phyloP scores from a whole-genome alignment of 2,888 invertebrate genomes.

The Mythimna pallens region DNA sequence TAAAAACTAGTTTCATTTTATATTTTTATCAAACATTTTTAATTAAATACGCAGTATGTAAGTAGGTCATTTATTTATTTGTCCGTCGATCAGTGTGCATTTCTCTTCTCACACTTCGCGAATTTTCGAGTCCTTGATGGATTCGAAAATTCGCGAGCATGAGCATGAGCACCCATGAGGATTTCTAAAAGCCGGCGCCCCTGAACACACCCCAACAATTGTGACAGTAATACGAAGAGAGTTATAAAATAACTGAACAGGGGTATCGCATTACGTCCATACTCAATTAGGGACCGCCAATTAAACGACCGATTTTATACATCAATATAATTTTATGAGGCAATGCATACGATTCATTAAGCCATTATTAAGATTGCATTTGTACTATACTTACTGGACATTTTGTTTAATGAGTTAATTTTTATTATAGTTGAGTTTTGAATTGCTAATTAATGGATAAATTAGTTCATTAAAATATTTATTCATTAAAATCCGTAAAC shows the following conservation, averaged over 20 bases:
- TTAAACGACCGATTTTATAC: constrained; percentile 58
- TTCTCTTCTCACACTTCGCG: too few relatives aligned
- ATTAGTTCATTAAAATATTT: not conserved
- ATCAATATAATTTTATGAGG: constrained; percentile 55
- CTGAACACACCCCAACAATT: not conserved
- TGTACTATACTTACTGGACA: constrained; percentile 23
- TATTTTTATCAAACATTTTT: too few relatives aligned
- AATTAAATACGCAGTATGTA: too few relatives aligned
- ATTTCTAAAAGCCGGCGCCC: too few relatives aligned
- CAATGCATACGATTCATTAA: constrained; percentile 38
- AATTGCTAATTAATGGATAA: not conserved
- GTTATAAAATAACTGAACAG: constrained; percentile 19
- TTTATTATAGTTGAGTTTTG: not conserved
- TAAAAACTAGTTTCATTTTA: too few relatives aligned
- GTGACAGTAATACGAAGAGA: constrained; percentile 3
- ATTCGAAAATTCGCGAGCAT: too few relatives aligned
- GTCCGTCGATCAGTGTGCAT: too few relatives aligned
- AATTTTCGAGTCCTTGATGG: too few relatives aligned
- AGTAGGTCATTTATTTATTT: too few relatives aligned
- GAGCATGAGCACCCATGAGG: too few relatives aligned
- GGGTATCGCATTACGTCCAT: constrained; percentile 16
- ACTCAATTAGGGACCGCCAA: constrained; percentile 44
- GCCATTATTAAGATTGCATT: constrained; percentile 33
- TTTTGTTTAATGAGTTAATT: constrained; percentile 30
- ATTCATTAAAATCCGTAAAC: not conserved